A percentile compares a stretch with the other conserved stretches of the same genome.
Evolutionary conservation across 2,113 vertebrate species (phyloP).

Genomic region (Conger conger): DNA sequence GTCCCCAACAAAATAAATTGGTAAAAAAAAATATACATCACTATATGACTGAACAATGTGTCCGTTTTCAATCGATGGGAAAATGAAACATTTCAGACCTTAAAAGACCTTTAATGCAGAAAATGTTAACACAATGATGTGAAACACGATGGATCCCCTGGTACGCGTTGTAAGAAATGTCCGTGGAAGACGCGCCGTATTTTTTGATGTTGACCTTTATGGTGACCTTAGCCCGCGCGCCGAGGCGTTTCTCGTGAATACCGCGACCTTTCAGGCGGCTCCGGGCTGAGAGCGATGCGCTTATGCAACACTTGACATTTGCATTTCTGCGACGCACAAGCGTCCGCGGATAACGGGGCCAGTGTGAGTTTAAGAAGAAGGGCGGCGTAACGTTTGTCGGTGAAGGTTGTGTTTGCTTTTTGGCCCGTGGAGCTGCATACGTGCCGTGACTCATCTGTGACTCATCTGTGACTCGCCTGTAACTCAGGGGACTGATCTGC

Average conservation of each 20-base stretch:
- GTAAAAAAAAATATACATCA: too few species aligned
- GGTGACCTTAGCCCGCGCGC: constrained; percentile 7
- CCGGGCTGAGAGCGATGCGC: constrained; percentile 32
- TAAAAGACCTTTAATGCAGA: not conserved
- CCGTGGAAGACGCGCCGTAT: not conserved
- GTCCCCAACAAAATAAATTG: too few species aligned
- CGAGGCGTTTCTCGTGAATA: constrained; percentile 44
- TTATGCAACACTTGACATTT: not conserved
- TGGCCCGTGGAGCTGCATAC: too few species aligned
- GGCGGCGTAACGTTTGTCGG: not conserved
- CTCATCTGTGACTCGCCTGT: too few species aligned
- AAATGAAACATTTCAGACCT: not conserved
- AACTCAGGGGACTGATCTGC: too few species aligned
- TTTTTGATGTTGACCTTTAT: constrained; percentile 43
- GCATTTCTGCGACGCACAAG: not conserved
- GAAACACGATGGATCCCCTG: not conserved
- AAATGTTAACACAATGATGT: not conserved
- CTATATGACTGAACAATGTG: not conserved
- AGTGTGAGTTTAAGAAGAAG: not conserved
- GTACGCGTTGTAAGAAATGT: not conserved
- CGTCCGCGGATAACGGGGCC: not conserved
- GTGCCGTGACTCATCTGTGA: too few species aligned
- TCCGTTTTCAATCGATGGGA: not conserved
- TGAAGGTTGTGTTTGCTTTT: too few species aligned
- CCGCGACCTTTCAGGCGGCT: constrained; percentile 48